Evolutionary conservation across 2,888 invertebrate genomes (phyloP).

Genomic region (Dendrolimus pini): DNA sequence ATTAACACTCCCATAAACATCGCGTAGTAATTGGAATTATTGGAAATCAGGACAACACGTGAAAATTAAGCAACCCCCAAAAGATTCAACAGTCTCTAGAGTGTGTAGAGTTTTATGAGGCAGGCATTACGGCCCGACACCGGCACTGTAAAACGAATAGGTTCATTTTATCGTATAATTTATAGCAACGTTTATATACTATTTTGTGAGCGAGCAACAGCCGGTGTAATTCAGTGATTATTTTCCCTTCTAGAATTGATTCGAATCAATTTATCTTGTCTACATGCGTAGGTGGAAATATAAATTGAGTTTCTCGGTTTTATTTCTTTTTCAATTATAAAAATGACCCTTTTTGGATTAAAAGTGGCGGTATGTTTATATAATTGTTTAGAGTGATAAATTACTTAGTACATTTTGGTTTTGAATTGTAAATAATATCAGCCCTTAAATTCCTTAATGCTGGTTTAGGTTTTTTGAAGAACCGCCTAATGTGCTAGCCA

Average conservation of each 20-base stretch:
- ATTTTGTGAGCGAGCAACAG: conserved; percentile 39
- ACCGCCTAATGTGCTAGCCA: no score
- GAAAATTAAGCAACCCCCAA: conserved; percentile 25
- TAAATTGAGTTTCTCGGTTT: conserved; percentile 44
- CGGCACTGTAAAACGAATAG: conserved; percentile 30
- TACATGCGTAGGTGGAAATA: conserved; percentile 28
- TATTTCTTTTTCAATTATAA: conserved; percentile 37
- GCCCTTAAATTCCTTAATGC: no score
- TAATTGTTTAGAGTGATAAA: no score
- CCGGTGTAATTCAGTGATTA: conserved; percentile 47
- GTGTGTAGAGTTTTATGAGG: conserved; percentile 31
- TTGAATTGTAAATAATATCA: no score
- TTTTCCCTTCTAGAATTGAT: conserved; percentile 39
- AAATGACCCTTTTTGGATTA: conserved; percentile 25
- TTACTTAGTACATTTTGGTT: no score
- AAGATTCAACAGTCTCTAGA: conserved; percentile 26
- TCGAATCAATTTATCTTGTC: conserved; percentile 45
- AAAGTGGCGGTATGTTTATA: background rate
- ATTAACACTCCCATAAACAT: conserved; percentile 13
- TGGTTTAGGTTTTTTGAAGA: no score
- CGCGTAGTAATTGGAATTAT: conserved; percentile 22
- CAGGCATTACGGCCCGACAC: conserved; percentile 18
- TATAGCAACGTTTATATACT: conserved; percentile 47
- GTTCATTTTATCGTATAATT: conserved; percentile 45
- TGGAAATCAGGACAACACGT: conserved; percentile 36